A percentile compares a stretch with the other conserved stretches of the same genome.
Evolutionary conservation across 1,140 invertebrate genomes (phyloP).

Genomic region (Elymnias hypermnestra): DNA sequence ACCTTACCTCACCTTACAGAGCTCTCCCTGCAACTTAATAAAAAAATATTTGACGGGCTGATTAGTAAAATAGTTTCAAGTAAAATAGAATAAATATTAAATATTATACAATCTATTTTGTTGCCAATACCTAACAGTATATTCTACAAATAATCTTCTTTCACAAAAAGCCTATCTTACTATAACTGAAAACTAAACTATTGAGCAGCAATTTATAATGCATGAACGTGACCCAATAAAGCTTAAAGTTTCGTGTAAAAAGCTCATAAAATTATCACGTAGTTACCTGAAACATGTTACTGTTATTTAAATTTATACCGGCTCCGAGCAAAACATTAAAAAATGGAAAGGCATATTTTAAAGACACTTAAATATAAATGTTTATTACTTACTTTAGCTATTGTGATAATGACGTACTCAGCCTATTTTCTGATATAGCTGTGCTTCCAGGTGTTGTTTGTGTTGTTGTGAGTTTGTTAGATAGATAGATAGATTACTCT

Average conservation of each 20-base stretch:
- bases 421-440: no score
- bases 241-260: constrained; percentile 27
- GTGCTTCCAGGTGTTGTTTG: no score
- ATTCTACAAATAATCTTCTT: neutral
- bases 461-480: no score
- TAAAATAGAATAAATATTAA: no score
- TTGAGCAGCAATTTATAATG: constrained; percentile 5
- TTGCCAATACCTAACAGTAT: no score
- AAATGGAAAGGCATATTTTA: constrained; percentile 8
- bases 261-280: constrained; percentile 26
- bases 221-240: constrained; percentile 13
- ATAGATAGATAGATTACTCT: no score
- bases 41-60: no score
- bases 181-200: constrained; percentile 2
- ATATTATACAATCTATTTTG: no score
- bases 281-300: constrained; percentile 16
- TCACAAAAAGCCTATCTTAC: neutral
- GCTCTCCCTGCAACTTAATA: no score
- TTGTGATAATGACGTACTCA: no score
- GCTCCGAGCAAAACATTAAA: constrained; percentile 6
- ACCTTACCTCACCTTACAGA: no score
- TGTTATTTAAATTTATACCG: constrained; percentile 17
- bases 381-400: neutral
- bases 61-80: no score
- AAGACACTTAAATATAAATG: neutral